Percentiles rank a stretch among this genome's conserved stretches.
Conservation (phyloP, 2,888 invertebrate genomes). For the Cosmia pyralina region DNA sequence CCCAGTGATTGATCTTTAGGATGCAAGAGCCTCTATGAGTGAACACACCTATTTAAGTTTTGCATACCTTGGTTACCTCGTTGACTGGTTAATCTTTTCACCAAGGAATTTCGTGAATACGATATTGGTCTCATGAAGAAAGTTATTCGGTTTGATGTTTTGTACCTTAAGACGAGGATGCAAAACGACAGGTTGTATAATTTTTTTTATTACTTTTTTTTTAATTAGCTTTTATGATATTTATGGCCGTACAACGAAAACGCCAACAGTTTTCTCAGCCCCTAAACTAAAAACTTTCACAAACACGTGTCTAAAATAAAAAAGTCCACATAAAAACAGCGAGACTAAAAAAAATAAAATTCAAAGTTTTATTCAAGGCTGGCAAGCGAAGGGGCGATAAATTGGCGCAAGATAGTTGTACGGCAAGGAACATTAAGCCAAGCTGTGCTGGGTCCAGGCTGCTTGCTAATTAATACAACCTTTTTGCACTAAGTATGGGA, state of each 20-base stretch:
- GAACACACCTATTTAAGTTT: background rate
- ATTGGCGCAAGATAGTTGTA: slow-evolving; percentile 68
- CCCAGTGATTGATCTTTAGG: background rate
- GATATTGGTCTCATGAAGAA: too few species aligned
- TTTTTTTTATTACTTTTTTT: too few species aligned
- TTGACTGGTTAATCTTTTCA: background rate
- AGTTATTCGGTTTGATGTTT: too few species aligned
- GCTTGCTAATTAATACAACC: slow-evolving; percentile 70
- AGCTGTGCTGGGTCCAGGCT: slow-evolving; percentile 68
- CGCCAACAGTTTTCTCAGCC: background rate
- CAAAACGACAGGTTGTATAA: too few species aligned
- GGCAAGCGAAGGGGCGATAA: slow-evolving; percentile 65
- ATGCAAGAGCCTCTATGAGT: background rate
- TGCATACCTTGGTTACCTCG: background rate
- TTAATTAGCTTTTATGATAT: too few species aligned
- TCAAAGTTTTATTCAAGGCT: slow-evolving; percentile 45
- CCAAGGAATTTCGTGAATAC: too few species aligned
- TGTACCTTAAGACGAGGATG: too few species aligned
- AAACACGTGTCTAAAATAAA: background rate
- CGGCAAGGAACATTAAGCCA: slow-evolving; percentile 71
- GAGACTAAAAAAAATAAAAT: slow-evolving; percentile 48
- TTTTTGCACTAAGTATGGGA: slow-evolving; percentile 30
- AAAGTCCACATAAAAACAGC: slow-evolving; percentile 10
- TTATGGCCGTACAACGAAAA: background rate
- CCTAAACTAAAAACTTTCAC: background rate